Base-by-base conservation (phyloP, 1,140 invertebrate species). In the Mactra quadrangularis region DNA sequence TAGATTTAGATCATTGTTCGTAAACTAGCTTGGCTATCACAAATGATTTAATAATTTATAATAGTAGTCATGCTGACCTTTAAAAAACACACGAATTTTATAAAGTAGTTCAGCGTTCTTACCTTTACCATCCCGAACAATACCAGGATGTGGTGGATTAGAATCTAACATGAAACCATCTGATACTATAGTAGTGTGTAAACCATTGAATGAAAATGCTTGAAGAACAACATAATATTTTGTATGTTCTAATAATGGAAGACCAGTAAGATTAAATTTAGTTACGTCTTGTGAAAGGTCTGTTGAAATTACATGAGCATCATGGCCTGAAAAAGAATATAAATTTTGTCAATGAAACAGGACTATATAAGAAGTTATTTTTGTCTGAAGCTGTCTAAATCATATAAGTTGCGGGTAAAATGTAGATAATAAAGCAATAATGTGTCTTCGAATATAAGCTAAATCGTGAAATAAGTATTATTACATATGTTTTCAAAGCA, bases 101-200 rank as follows among this genome's bases (percentile, higher is more conserved):
- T 3, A 35, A 66, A 13, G 11, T 66, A 66, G 3, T 19, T 19
- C 35, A 41, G 29, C 2, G 17, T 33, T 17, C 1, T 7, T 82
- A 86, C 85, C 75, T 35, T 66, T 31, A 3, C 85, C 85, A 59
- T 86, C 85, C 55, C 75, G 27, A 3, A 86, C 75, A 17, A 79
- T 41, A 38, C 85, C 85, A 38, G 70, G 4, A 19, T 19, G 11
- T n/a, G 85, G 85, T 33, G 68, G 75, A 15, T 64, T 50, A 45
- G 35, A 38, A 55, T 83, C 82, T 35, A 86, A 27, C 33, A 75
- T 66, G 22, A 86, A 66, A 31, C 85, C 85, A 86, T 86, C 85
- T 50, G 81, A 83, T 25, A 25, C 38, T 13, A 29, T 29, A 31
- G 52, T 83, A 33, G 64, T 83, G 33, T 68, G 59, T 7, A 86